Evolutionary conservation across 2,113 vertebrate genomes (phyloP), one percentile per base, ranked within the genome.

Genomic region (Xyrauchen texanus): DNA sequence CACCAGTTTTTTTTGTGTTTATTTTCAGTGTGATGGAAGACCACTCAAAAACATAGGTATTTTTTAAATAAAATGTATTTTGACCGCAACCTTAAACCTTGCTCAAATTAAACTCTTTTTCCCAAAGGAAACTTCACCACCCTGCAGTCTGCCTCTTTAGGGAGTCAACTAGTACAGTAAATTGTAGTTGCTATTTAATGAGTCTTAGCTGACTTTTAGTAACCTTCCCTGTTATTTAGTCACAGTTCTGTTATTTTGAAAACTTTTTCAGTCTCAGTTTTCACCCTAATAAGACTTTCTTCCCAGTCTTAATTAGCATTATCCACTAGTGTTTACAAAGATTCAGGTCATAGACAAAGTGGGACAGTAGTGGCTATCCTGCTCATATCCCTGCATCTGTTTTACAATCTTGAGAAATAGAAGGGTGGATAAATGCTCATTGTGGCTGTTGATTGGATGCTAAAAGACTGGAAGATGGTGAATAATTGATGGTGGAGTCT

Each of bases 261-360:
- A 74, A 63, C 8, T 73, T 73, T 73, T 46, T 11, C 42, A 10
- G 5, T 10, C 9, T 61, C 42, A 16, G 57, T 80, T 68, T 75
- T 42, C 55, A 71, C 74, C 79, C 81, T 84, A 88, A 90, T 82
- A 69, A 88, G 85, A 79, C 83, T 86, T 77, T 60, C 73, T 84
- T 84, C 84, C 81, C 75, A 79, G 77, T 72, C 83, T 87, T 90
- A 90, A 92, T 91, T 92, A 91, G 88, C 89, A 86, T 88, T 85
- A 90, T 85, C 80, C 78, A 67, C 84, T 76, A 63, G 80, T 90
- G 88, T 91, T 34, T 34, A 34, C 21, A 34, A 34, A 34, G 86
- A 89, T 90, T 87, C 84, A 87, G 90, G 89, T 90, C 90, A 90
- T 88, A 88, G 89, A 92, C 90, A 88, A 91, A 89, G 88, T 68